Percentiles rank a stretch among this genome's conserved stretches.
phyloP scores from a whole-genome alignment of 1,140 invertebrate genomes.

The Nephila pilipes region DNA sequence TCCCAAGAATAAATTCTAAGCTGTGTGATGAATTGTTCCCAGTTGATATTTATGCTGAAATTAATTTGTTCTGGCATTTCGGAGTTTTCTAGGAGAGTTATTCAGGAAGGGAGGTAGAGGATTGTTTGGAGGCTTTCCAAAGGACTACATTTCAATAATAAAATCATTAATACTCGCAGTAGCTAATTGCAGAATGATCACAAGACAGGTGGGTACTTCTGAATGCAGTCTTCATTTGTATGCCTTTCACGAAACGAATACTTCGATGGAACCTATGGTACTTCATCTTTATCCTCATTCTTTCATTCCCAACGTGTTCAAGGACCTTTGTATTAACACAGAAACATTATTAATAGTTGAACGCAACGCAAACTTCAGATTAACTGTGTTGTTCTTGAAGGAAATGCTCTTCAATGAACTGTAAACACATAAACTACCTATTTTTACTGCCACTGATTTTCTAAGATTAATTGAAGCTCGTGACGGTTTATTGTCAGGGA shows the following conservation, averaged over 20 bases:
- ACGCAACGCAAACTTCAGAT: neutral
- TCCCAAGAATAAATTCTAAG: slow-evolving; percentile 57
- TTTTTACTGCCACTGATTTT: neutral
- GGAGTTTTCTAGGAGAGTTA: slow-evolving; percentile 36
- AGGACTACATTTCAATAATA: slow-evolving; percentile 67
- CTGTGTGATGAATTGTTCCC: slow-evolving; percentile 65
- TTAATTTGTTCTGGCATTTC: slow-evolving; percentile 70
- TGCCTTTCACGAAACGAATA: neutral
- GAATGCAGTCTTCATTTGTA: slow-evolving; percentile 46
- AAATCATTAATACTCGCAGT: slow-evolving; percentile 62
- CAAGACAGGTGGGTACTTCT: slow-evolving; percentile 31
- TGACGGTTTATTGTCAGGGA: too few species aligned
- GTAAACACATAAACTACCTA: neutral
- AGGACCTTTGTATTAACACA: neutral
- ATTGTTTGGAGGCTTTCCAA: slow-evolving; percentile 59
- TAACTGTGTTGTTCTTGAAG: too few species aligned
- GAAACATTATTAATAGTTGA: neutral
- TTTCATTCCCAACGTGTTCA: neutral
- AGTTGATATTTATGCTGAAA: slow-evolving; percentile 70
- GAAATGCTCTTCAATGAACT: neutral
- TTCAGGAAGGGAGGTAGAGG: neutral
- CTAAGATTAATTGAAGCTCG: too few species aligned
- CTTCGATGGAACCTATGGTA: slow-evolving; percentile 3
- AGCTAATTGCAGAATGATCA: slow-evolving; percentile 51
- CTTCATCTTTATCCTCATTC: neutral